Percentiles rank a stretch among this genome's conserved stretches.
Evolutionary conservation across 1,140 invertebrate species (phyloP).

Genomic region (Leptestheria dahalacensis): DNA sequence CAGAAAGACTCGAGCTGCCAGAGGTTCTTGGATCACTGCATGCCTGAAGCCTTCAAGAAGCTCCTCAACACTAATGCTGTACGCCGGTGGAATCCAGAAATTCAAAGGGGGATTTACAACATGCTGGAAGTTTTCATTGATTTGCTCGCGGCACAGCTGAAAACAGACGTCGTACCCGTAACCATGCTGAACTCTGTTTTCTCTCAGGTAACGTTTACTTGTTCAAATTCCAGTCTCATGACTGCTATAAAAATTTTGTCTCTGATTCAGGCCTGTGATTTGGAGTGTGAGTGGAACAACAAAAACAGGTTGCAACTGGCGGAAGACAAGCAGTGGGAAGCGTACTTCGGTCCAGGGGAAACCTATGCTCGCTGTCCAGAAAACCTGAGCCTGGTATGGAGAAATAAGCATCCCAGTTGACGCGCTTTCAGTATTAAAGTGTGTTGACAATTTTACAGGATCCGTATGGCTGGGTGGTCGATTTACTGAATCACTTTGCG

Average conservation of each 20-base stretch:
- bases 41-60: conserved; percentile 38
- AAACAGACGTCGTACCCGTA: conserved; percentile 28
- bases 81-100: conserved; percentile 34
- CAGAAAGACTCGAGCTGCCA: conserved; percentile 34
- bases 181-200: conserved; percentile 26
- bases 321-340: conserved; percentile 25
- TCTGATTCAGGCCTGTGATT: conserved; percentile 34
- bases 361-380: conserved; percentile 18
- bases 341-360: conserved; percentile 24
- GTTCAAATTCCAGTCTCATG: conserved; percentile 11
- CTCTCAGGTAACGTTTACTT: conserved; percentile 24
- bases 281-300: conserved; percentile 33
- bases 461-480: conserved; percentile 36
- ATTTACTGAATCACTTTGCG: conserved; percentile 36
- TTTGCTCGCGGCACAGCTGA: conserved; percentile 31
- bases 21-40: conserved; percentile 33
- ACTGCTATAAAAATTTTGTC: conserved; percentile 16
- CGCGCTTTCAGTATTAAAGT: too few relatives aligned
- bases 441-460: conserved; percentile 21
- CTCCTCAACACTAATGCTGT: conserved; percentile 33
- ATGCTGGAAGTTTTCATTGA: conserved; percentile 36
- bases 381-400: conserved; percentile 19
- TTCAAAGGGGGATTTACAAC: conserved; percentile 36
- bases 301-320: conserved; percentile 26
- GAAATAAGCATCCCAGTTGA: background rate